These are phyloP conservation scores for Drosophila trapezifrons DNA, from an alignment of 1,140 invertebrate species.

Conservation along the genomic window DNA sequence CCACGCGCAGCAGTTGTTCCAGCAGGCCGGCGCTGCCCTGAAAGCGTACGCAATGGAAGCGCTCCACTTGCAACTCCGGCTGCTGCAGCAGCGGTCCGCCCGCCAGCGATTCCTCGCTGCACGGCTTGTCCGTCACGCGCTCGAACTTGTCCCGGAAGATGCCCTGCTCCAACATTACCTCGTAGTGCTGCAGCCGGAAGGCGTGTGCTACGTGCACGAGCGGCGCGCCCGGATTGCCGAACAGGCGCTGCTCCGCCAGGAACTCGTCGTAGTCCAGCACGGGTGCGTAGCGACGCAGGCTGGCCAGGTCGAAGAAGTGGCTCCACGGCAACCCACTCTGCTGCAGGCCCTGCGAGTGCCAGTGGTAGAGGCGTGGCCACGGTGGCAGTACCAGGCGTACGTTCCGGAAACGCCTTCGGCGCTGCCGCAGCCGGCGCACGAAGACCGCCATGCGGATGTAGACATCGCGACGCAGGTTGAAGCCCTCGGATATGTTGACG, in stretches of 20 bases:
- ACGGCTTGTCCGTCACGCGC: slow-evolving; percentile 84
- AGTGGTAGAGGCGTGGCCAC: slow-evolving; percentile 95
- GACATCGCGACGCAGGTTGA: slow-evolving; percentile 98
- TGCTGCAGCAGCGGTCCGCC: slow-evolving; percentile 68
- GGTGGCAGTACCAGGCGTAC: slow-evolving; percentile 93
- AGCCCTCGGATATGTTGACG: slow-evolving; percentile 97
- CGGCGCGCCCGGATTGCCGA: slow-evolving; percentile 62
- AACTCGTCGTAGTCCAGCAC: slow-evolving; percentile 95
- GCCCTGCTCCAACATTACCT: slow-evolving; percentile 92
- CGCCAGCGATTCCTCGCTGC: slow-evolving; percentile 59
- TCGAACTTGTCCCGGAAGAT: slow-evolving; percentile 94
- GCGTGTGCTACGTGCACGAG: slow-evolving; percentile 87
- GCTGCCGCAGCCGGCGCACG: slow-evolving; percentile 87
- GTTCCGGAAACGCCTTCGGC: slow-evolving; percentile 84
- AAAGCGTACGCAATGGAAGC: slow-evolving; percentile 91
- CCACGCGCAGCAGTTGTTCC: slow-evolving; percentile 84
- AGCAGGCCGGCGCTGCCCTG: slow-evolving; percentile 91
- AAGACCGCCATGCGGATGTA: slow-evolving; percentile 96
- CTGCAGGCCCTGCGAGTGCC: slow-evolving; percentile 88
- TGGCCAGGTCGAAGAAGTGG: slow-evolving; percentile 93
- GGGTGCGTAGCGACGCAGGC: slow-evolving; percentile 91
- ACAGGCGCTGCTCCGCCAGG: slow-evolving; percentile 84
- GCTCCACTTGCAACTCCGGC: slow-evolving; percentile 81
- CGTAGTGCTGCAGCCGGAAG: slow-evolving; percentile 93
- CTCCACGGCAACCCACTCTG: slow-evolving; percentile 87